These are phyloP conservation scores for Aratinga solstitialis DNA, from an alignment of 2,797 vertebrate species.

Conservation along the genomic window DNA sequence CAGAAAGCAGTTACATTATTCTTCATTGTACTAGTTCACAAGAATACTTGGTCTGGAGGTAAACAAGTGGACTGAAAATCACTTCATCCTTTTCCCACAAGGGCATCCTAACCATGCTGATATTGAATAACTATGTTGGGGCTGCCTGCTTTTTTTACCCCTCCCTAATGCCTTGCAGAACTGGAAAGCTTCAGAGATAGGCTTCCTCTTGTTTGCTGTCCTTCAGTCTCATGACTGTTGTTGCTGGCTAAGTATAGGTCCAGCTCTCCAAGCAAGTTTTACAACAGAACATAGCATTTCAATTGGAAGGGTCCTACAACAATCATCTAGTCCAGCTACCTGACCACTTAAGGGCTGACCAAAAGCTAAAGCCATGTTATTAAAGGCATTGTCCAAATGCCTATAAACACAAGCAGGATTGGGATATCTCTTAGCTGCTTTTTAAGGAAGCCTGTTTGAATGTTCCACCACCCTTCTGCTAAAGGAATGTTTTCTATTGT, in stretches of 20 bases:
- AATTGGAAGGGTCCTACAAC: not conserved
- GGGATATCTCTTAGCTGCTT: accelerated
- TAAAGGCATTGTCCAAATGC: not conserved
- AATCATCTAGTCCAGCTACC: not conserved
- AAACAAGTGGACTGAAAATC: not conserved
- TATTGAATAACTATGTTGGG: not conserved
- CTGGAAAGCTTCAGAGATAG: not conserved
- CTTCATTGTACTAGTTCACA: not conserved
- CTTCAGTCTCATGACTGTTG: not conserved
- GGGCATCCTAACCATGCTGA: not conserved
- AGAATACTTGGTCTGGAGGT: not conserved
- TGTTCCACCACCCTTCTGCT: not conserved
- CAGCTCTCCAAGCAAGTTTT: not conserved
- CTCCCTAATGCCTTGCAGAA: not conserved
- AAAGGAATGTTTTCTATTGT: not conserved
- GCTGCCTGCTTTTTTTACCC: not conserved
- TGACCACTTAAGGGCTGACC: not conserved
- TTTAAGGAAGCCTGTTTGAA: not conserved
- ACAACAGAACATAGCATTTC: not conserved
- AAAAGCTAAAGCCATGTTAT: not conserved
- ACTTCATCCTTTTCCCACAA: not conserved
- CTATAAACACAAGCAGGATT: not conserved
- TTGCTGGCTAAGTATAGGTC: not conserved
- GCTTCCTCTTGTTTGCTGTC: not conserved
- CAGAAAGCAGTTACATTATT: not conserved